A percentile compares a stretch with the other conserved stretches of the same genome.
Conservation (phyloP, 2,113 vertebrate species). For the Ammospiza nelsoni region DNA sequence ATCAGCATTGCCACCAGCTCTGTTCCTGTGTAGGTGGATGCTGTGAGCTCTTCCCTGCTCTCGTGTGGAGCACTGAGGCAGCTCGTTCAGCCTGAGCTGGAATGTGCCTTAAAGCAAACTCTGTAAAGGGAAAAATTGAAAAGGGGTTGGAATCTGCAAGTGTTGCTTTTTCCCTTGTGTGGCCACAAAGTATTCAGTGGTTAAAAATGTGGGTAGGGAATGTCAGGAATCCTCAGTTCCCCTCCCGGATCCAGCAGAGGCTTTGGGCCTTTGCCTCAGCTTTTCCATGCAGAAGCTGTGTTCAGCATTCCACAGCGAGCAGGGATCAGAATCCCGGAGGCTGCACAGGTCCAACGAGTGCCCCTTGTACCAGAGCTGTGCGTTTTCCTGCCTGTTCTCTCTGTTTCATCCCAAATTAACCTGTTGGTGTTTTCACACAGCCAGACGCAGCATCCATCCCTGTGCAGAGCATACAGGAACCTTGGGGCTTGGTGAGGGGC, state of each 20-base stretch:
- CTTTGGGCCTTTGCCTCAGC: background rate
- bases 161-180: constrained; percentile 8
- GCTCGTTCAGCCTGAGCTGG: background rate
- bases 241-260: background rate
- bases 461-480: background rate
- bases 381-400: background rate
- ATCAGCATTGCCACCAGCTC: background rate
- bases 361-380: rapidly evolving
- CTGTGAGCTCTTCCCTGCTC: background rate
- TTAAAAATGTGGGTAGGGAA: constrained; percentile 50
- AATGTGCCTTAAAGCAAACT: constrained; percentile 10
- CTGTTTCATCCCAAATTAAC: background rate
- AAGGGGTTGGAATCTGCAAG: background rate
- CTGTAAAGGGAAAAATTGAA: background rate
- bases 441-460: background rate
- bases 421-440: background rate
- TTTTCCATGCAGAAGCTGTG: background rate
- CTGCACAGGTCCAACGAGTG: rapidly evolving
- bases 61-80: background rate
- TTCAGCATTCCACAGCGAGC: background rate
- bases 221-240: constrained; percentile 32
- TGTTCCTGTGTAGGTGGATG: rapidly evolving
- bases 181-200: background rate
- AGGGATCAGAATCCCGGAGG: background rate
- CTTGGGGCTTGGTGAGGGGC: background rate